phyloP scores from a whole-genome alignment of 2,888 invertebrate genomes.

The Parnassius glacialis region DNA sequence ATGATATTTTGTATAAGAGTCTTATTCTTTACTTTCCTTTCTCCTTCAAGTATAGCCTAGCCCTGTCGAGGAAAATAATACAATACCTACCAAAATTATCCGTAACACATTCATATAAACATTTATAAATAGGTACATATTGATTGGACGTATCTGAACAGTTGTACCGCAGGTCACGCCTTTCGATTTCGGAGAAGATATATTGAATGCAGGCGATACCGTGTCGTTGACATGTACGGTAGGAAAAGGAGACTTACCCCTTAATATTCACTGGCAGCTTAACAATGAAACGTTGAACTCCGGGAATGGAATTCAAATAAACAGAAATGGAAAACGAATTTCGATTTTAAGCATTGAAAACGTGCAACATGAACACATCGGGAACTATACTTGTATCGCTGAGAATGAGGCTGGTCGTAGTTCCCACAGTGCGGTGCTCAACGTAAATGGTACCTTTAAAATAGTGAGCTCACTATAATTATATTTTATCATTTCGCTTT shows the following conservation, averaged over 20 bases:
- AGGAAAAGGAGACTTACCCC: conserved; percentile 86
- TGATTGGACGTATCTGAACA: conserved; percentile 46
- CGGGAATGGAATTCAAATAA: conserved; percentile 80
- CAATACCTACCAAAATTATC: neutral
- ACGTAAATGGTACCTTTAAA: conserved; percentile 83
- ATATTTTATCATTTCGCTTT: conserved; percentile 37
- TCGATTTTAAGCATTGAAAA: conserved; percentile 85
- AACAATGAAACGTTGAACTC: conserved; percentile 78
- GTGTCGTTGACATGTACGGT: conserved; percentile 86
- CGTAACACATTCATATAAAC: neutral
- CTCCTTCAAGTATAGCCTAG: conserved; percentile 23
- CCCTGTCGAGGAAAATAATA: conserved; percentile 12
- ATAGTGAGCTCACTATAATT: neutral
- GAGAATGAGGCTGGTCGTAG: conserved; percentile 84
- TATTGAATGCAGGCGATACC: conserved; percentile 86
- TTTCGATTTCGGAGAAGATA: conserved; percentile 88
- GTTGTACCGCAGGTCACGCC: conserved; percentile 90
- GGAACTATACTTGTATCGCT: conserved; percentile 83
- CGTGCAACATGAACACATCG: conserved; percentile 81
- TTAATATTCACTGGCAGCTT: conserved; percentile 86
- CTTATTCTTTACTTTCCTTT: conserved; percentile 23
- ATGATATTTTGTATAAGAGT: conserved; percentile 17
- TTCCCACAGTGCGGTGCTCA: conserved; percentile 83
- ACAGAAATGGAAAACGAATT: conserved; percentile 82
- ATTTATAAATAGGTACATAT: neutral